Evolutionary conservation across 2,797 vertebrate species (phyloP).

Genomic region (Pangasius sanitwongsei): DNA sequence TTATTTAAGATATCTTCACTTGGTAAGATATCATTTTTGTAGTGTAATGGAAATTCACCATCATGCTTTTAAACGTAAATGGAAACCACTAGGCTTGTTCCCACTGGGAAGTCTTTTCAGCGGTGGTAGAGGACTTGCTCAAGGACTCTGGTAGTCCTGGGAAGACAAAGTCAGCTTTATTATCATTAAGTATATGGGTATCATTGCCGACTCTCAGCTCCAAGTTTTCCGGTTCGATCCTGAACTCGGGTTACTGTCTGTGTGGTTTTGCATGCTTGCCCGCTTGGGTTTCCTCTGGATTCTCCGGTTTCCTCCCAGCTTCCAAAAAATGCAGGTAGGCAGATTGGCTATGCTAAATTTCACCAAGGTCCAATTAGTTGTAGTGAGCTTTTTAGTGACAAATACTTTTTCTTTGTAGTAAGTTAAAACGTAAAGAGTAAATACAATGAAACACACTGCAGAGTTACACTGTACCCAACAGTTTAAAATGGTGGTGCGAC

Average conservation of each 20-base stretch:
- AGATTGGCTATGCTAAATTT: not conserved
- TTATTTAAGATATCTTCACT: not conserved
- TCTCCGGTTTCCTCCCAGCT: not conserved
- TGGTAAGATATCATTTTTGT: not conserved
- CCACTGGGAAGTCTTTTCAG: not conserved
- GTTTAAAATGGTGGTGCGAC: not conserved
- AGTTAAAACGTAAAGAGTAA: not conserved
- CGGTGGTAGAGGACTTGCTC: not conserved
- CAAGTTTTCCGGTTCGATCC: not conserved
- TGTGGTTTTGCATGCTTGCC: not conserved
- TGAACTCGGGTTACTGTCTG: not conserved
- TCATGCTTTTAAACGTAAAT: not conserved
- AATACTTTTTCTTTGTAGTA: not conserved
- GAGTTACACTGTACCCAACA: accelerated
- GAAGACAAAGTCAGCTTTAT: not conserved
- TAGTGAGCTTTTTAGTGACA: not conserved
- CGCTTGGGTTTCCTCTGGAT: not conserved
- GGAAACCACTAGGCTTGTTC: not conserved
- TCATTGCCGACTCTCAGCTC: slow-evolving; percentile 5
- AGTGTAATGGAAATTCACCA: no score
- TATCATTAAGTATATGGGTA: not conserved
- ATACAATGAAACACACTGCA: not conserved
- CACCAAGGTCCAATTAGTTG: not conserved
- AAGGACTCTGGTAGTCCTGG: not conserved
- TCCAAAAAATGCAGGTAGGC: not conserved